Percentiles rank a stretch among this genome's conserved stretches.
These are phyloP conservation scores for Cheilosia urbana DNA, from an alignment of 2,888 invertebrate species.

Conservation along the genomic window DNA sequence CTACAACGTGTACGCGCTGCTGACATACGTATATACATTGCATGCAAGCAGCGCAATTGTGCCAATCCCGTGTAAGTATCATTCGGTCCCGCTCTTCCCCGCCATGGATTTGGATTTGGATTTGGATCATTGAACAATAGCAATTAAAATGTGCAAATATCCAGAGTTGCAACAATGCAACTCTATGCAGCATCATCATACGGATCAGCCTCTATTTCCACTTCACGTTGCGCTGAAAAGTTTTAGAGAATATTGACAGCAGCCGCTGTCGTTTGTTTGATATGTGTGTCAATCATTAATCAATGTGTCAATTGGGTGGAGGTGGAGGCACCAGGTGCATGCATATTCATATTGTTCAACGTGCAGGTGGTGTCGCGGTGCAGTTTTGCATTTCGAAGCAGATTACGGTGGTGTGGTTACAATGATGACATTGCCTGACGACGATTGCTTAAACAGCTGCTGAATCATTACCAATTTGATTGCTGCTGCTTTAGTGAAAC, in stretches of 20 bases:
- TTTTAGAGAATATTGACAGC: constrained; percentile 44
- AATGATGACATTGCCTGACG: constrained; percentile 38
- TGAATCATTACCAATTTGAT: constrained; percentile 57
- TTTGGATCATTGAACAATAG: constrained; percentile 70
- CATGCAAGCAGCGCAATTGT: neutral
- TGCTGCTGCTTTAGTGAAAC: constrained; percentile 49
- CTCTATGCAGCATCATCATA: constrained; percentile 31
- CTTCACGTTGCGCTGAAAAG: constrained; percentile 30
- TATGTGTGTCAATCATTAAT: constrained; percentile 72
- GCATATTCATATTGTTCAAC: constrained; percentile 18
- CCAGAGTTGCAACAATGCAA: constrained; percentile 61
- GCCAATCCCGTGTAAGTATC: constrained; percentile 54
- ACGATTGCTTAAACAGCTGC: constrained; percentile 27
- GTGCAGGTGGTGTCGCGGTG: neutral
- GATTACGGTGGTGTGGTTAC: constrained; percentile 4
- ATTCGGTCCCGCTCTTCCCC: constrained; percentile 1
- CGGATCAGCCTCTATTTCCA: constrained; percentile 21
- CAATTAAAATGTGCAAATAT: constrained; percentile 75
- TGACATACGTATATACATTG: constrained; percentile 22
- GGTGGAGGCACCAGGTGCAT: constrained; percentile 21
- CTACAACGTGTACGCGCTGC: constrained; percentile 37
- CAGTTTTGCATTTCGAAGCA: constrained; percentile 39
- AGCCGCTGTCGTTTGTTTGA: constrained; percentile 21
- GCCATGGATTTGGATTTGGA: constrained; percentile 8
- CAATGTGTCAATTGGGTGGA: constrained; percentile 70